Evolutionary conservation across 1,140 invertebrate genomes (phyloP).

Genomic region (Akabosia matsudoensis): DNA sequence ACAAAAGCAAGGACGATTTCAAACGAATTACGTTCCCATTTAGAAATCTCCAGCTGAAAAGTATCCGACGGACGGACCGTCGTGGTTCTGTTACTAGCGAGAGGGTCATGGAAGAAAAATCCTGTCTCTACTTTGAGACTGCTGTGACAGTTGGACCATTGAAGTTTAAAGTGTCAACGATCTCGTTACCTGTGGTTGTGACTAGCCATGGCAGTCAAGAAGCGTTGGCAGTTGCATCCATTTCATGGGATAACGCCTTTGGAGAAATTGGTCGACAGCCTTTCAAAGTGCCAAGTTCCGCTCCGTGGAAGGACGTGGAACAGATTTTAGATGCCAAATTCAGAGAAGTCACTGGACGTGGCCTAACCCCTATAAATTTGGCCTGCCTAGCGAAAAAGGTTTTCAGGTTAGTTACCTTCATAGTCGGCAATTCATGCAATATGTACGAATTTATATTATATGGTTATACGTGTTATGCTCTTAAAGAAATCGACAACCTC

Average conservation of each 20-base stretch:
- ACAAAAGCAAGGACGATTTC: neutral
- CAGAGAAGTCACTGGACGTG: neutral
- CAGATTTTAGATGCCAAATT: conserved; percentile 13
- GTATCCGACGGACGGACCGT: conserved; percentile 9
- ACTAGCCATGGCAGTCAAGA: conserved; percentile 18
- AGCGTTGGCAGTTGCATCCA: conserved; percentile 1
- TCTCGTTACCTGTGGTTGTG: conserved; percentile 16
- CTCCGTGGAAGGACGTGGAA: neutral
- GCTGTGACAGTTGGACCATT: neutral
- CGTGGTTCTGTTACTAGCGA: neutral
- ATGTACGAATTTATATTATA: neutral
- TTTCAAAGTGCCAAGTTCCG: neutral
- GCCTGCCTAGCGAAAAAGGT: neutral
- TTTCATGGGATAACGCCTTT: conserved; percentile 22
- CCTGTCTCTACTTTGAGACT: neutral
- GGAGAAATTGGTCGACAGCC: conserved; percentile 14
- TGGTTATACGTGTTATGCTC: no score
- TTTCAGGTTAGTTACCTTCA: neutral
- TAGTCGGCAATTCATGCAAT: neutral
- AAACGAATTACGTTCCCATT: neutral
- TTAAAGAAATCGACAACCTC: neutral
- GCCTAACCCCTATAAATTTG: neutral
- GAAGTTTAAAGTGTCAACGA: conserved; percentile 3
- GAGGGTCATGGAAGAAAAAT: conserved; percentile 23
- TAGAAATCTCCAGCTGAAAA: conserved; percentile 7